phyloP scores from a whole-genome alignment of 2,113 vertebrate genomes.

The Melanerpes formicivorus region DNA sequence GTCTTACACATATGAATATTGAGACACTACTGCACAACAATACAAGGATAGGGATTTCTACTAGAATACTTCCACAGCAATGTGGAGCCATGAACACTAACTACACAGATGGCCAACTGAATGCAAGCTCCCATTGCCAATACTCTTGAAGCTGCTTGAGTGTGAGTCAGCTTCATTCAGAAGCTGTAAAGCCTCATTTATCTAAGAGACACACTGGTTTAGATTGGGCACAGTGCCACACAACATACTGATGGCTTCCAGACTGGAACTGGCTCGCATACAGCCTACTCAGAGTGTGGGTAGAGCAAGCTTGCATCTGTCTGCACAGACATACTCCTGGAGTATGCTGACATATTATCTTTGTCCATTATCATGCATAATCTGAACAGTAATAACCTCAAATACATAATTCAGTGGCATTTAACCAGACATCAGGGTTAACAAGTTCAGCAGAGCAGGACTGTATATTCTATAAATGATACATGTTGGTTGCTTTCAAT shows the following conservation, averaged over 20 bases:
- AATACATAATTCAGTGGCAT: background rate
- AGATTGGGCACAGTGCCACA: background rate
- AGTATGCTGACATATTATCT: background rate
- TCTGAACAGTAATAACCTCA: background rate
- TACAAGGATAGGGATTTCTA: background rate
- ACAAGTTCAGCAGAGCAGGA: background rate
- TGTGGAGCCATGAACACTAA: background rate
- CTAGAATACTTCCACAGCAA: background rate
- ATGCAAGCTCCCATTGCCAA: background rate
- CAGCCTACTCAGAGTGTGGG: background rate
- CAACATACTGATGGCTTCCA: background rate
- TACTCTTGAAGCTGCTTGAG: background rate
- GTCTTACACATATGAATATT: background rate
- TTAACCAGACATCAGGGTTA: background rate
- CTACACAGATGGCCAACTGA: background rate
- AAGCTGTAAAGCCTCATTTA: background rate
- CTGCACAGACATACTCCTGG: background rate
- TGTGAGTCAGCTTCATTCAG: background rate
- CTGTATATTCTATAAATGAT: background rate
- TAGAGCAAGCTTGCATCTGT: background rate
- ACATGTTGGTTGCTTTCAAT: background rate
- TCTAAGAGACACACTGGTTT: background rate
- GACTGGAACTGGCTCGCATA: background rate
- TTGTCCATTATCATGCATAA: background rate
- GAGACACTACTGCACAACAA: accelerated